Percentiles rank a stretch among this genome's conserved stretches.
Conservation (phyloP, 1,140 invertebrate genomes). For the Bombus sibiricus region DNA sequence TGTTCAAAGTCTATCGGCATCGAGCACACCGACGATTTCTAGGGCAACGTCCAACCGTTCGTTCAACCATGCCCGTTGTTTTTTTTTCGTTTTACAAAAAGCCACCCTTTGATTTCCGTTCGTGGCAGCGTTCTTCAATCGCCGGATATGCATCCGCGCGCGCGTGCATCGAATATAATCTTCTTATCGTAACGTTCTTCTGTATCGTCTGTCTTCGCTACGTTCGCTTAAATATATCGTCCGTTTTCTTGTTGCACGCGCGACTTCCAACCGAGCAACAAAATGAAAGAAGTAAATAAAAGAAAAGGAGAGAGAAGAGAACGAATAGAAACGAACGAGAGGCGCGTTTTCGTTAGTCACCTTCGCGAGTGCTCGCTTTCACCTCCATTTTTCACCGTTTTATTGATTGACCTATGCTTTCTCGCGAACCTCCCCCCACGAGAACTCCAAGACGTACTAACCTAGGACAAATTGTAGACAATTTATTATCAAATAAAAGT, state of each 20-base stretch:
- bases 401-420: constrained; percentile 72
- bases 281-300: neutral
- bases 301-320: constrained; percentile 1
- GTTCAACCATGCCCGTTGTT: neutral
- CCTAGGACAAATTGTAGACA: constrained; percentile 82
- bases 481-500: constrained; percentile 83
- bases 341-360: constrained; percentile 48
- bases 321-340: constrained; percentile 37
- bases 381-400: constrained; percentile 60
- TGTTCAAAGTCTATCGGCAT: neutral
- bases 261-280: constrained; percentile 2
- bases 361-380: constrained; percentile 58
- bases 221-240: constrained; percentile 36
- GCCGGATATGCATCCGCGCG: constrained; percentile 29
- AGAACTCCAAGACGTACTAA: constrained; percentile 81
- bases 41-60: neutral
- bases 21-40: neutral
- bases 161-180: constrained; percentile 35
- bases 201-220: constrained; percentile 51
- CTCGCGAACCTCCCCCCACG: constrained; percentile 71
- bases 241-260: constrained; percentile 48
- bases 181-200: constrained; percentile 38
- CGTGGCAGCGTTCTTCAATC: constrained; percentile 15
- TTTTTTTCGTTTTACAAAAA: neutral
- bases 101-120: neutral